Evolutionary conservation across 1,140 invertebrate genomes (phyloP).

Genomic region (Varroa destructor): DNA sequence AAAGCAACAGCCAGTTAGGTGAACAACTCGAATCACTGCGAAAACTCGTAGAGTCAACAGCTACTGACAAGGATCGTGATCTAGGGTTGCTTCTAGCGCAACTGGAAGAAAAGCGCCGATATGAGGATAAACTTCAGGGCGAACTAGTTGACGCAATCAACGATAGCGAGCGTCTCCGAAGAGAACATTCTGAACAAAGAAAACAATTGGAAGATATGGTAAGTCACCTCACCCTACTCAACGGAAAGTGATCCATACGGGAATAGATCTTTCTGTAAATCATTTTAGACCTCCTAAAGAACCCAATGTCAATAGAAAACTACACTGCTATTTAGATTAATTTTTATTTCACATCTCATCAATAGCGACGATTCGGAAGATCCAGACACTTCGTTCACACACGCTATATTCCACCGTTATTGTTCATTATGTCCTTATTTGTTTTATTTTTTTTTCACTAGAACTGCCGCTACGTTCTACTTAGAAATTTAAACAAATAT

Average conservation of each 20-base stretch:
- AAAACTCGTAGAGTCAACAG: neutral
- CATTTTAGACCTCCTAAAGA: too few species aligned
- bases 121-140: neutral
- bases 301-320: too few species aligned
- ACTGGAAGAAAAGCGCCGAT: neutral
- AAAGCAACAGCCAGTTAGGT: neutral
- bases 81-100: neutral
- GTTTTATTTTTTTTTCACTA: too few species aligned
- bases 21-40: slow-evolving; percentile 3
- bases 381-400: neutral
- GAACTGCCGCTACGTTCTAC: too few species aligned
- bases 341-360: neutral
- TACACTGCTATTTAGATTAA: too few species aligned
- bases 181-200: neutral
- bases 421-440: too few species aligned
- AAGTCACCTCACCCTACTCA: neutral
- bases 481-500: too few species aligned
- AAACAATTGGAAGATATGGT: slow-evolving; percentile 22
- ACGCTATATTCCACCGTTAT: too few species aligned
- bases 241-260: too few species aligned
- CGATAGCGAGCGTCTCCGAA: neutral
- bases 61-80: neutral
- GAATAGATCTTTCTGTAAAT: too few species aligned
- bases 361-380: neutral
- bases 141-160: slow-evolving; percentile 12